Evolutionary conservation across 2,797 vertebrate species (phyloP).

Genomic region (Typhlichthys eigenmanni): DNA sequence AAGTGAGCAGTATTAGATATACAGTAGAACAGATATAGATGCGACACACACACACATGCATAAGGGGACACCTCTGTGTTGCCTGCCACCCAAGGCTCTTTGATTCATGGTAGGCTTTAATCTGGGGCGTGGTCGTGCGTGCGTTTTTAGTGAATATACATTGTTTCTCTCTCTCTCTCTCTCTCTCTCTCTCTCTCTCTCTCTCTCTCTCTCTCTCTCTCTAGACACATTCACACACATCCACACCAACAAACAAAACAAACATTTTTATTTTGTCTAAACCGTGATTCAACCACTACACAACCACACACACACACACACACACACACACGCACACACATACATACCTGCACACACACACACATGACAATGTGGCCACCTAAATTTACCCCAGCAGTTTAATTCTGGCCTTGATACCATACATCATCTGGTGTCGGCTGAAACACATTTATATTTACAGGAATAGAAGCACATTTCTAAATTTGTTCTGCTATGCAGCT

Average conservation of each 20-base stretch:
- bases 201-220: background rate
- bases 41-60: slow-evolving; percentile 14
- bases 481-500: slow-evolving; percentile 18
- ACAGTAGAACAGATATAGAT: slow-evolving; percentile 46
- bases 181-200: slow-evolving; percentile 5
- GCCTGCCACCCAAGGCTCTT: slow-evolving; percentile 70
- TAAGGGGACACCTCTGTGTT: slow-evolving; percentile 65
- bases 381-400: slow-evolving; percentile 60
- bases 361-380: slow-evolving; percentile 19
- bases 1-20: slow-evolving; percentile 25
- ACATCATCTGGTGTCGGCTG: slow-evolving; percentile 60
- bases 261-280: slow-evolving; percentile 45
- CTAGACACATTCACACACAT: background rate
- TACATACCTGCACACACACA: background rate
- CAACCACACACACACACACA: slow-evolving; percentile 36
- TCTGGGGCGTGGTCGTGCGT: slow-evolving; percentile 63
- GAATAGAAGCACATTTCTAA: slow-evolving; percentile 58
- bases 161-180: slow-evolving; percentile 26
- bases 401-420: slow-evolving; percentile 55
- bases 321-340: background rate
- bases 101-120: slow-evolving; percentile 81
- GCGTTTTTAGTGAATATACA: slow-evolving; percentile 80
- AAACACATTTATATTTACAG: slow-evolving; percentile 54
- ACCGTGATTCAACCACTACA: slow-evolving; percentile 11
- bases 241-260: slow-evolving; percentile 21